Evolutionary conservation across 2,797 vertebrate species (phyloP).

Genomic region (Urosaurus nigricauda): DNA sequence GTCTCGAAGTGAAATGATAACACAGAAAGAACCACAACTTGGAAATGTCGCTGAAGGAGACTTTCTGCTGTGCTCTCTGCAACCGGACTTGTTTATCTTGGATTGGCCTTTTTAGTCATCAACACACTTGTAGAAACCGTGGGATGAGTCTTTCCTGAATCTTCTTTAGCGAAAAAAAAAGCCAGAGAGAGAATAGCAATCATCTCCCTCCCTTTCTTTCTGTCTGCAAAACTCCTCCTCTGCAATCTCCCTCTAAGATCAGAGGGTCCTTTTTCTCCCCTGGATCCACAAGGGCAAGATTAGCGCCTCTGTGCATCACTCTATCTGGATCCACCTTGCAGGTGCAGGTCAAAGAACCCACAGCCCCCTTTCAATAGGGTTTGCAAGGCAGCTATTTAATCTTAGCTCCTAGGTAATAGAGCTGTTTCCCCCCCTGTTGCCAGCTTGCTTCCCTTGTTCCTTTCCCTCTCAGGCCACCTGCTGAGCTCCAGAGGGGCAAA

Average conservation of each 20-base stretch:
- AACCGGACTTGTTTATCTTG: too few relatives aligned
- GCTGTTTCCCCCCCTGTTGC: constrained; percentile 46
- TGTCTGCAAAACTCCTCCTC: neutral
- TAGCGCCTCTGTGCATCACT: constrained; percentile 21
- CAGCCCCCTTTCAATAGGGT: constrained; percentile 22
- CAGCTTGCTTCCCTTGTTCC: neutral
- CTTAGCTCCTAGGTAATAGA: constrained; percentile 36
- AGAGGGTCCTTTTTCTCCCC: constrained; percentile 39
- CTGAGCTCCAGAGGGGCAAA: constrained; percentile 40
- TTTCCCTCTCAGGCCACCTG: constrained; percentile 35
- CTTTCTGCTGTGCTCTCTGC: too few relatives aligned
- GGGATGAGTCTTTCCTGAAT: too few relatives aligned
- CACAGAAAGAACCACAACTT: too few relatives aligned
- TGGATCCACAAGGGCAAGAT: constrained; percentile 51
- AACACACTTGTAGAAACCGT: too few relatives aligned
- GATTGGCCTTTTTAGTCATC: too few relatives aligned
- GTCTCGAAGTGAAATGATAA: too few relatives aligned
- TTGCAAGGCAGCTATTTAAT: constrained; percentile 44
- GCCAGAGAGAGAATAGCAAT: too few relatives aligned
- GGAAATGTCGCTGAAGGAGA: too few relatives aligned
- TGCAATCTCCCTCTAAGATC: neutral
- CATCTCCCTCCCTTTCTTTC: constrained; percentile 28
- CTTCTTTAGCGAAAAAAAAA: too few relatives aligned
- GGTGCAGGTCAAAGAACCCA: constrained; percentile 55
- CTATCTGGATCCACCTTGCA: constrained; percentile 57